Conservation (phyloP, 2,797 vertebrate genomes). For the Meda fulgida region DNA sequence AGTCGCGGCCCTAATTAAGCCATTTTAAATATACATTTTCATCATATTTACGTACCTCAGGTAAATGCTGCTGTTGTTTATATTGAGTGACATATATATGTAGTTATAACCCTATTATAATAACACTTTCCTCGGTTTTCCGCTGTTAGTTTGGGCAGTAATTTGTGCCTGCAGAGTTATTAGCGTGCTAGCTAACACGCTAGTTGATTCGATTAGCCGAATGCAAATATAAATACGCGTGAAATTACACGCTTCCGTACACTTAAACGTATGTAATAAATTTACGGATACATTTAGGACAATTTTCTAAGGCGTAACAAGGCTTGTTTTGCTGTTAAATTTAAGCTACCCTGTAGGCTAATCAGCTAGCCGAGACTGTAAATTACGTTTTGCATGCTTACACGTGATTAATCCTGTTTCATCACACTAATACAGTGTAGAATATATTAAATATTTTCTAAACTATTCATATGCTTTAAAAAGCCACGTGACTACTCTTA, state of each 20-base stretch:
- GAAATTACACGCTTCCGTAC: not conserved
- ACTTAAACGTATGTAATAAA: too few relatives aligned
- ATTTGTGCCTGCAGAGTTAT: constrained; percentile 33
- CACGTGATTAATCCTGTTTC: not conserved
- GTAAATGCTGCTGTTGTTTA: constrained; percentile 1
- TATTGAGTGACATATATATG: not conserved
- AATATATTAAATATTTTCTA: not conserved
- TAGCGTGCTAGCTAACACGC: constrained; percentile 17
- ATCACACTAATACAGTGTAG: not conserved
- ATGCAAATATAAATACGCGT: not conserved
- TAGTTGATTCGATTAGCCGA: not conserved
- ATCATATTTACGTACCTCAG: not conserved
- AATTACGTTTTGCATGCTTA: constrained; percentile 1
- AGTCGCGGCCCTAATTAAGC: constrained; percentile 26
- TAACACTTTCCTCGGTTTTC: not conserved
- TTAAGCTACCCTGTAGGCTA: not conserved
- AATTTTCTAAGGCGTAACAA: not conserved
- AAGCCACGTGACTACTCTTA: not conserved
- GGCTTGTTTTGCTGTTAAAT: not conserved
- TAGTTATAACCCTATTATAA: not conserved
- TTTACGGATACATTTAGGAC: not conserved
- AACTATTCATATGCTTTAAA: not conserved
- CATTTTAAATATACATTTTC: not conserved
- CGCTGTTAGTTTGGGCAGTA: constrained; percentile 1
- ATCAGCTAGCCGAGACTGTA: constrained; percentile 17